Evolutionary conservation across 2,113 vertebrate species (phyloP), one percentile per base, ranked within the genome.

Genomic region (Microtus oregoni): DNA sequence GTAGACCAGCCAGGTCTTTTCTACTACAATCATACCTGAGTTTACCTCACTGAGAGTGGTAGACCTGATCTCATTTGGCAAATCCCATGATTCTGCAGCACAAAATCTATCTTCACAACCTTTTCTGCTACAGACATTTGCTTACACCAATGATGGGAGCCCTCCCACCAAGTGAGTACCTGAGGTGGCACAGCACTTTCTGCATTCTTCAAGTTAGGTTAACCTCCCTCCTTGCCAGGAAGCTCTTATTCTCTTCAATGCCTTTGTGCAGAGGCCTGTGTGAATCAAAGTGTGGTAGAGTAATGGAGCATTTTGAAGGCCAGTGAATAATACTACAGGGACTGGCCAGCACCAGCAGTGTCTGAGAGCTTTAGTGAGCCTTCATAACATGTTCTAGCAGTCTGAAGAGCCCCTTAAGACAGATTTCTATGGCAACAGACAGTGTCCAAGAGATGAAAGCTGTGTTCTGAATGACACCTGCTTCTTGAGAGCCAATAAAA

Each of bases 391-490:
- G 19, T 97, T 91, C 89, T 70, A 61, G 68, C 79, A 95, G 61
- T 72, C 90, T 2, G 0, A 61, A 95, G 77, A 87, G 81, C 95
- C 87, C 91, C 77, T 93, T 5, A 15, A 91, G 97, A 91, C 88
- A 75, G 68, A 97, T 98, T 97, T 98, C 98, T 98, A 97, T 96
- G 86, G 97, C 96, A 98, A 98, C 96, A 90, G 94, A 77, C 47
- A n/a, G 86, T 61, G 68, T 85, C 92, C 75, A 11, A 55, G 35
- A 94, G 95, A 90, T 82, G 92, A 90, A 97, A 97, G 93, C 92
- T 94, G 86, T 82, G 81, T 97, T 97, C 94, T 63, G 72, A 95
- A 67, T 91, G 97, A 95, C 96, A 92, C 87, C 65, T 87, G 35
- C 61, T 79, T 81, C 79, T 95, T 52, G 52, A 72, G 82, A 96